Evolutionary conservation across 2,888 invertebrate genomes (phyloP).

Genomic region (Platycheirus albimanus): DNA sequence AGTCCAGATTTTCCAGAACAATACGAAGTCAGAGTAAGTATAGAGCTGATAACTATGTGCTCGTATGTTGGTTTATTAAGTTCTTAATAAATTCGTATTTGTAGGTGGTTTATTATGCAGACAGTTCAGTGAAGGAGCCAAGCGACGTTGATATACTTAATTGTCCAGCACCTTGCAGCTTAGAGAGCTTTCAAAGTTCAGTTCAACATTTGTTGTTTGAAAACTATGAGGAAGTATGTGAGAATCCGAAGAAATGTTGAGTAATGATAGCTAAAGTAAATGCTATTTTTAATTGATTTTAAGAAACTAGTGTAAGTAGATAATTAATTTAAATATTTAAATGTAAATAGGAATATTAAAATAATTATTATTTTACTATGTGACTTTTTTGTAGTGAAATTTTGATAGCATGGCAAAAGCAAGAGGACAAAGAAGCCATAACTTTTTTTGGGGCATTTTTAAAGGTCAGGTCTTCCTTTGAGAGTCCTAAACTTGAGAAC

Average conservation of each 20-base stretch:
- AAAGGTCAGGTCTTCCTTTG: too few species aligned
- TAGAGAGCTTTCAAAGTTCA: constrained; percentile 84
- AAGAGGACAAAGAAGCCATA: too few species aligned
- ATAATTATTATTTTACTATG: too few species aligned
- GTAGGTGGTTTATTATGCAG: constrained; percentile 88
- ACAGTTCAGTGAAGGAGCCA: constrained; percentile 83
- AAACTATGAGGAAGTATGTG: constrained; percentile 88
- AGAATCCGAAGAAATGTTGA: constrained; percentile 77
- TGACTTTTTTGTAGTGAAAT: too few species aligned
- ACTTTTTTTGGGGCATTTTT: too few species aligned
- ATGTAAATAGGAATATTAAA: too few species aligned
- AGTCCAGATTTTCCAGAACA: constrained; percentile 81
- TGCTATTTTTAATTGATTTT: background rate
- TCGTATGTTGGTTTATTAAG: too few species aligned
- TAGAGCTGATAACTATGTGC: background rate
- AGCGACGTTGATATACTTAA: constrained; percentile 85
- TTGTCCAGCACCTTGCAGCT: constrained; percentile 86
- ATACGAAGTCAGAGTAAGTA: constrained; percentile 85
- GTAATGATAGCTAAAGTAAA: background rate
- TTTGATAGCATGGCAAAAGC: too few species aligned
- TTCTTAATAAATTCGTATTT: constrained; percentile 63
- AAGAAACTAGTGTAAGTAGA: too few species aligned
- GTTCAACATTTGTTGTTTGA: constrained; percentile 85
- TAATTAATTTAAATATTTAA: too few species aligned
- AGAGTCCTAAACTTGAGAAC: too few species aligned